phyloP scores from a whole-genome alignment of 2,113 vertebrate species.

The Pitta sordida region DNA sequence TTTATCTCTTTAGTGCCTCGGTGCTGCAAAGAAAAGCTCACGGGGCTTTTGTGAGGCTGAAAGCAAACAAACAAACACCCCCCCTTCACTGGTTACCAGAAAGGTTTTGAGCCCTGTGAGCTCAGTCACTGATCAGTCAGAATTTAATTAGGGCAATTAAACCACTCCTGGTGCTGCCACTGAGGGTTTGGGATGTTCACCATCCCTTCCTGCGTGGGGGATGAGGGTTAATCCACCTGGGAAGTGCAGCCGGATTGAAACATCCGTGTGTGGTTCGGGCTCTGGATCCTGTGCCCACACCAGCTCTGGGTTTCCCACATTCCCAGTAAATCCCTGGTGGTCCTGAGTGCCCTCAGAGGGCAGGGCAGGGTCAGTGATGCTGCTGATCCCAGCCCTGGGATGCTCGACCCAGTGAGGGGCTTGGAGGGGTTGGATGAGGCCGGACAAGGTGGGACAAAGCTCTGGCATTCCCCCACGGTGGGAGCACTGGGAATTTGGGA shows the following conservation, averaged over 20 bases:
- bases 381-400: neutral
- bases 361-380: neutral
- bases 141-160: neutral
- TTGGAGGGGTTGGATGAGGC: rapidly evolving
- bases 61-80: neutral
- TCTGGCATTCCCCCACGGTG: rapidly evolving
- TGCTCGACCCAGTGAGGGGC: rapidly evolving
- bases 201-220: neutral
- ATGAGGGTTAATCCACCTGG: neutral
- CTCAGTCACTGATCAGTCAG: rapidly evolving
- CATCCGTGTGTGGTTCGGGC: neutral
- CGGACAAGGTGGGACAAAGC: rapidly evolving
- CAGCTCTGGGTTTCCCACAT: neutral
- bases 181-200: neutral
- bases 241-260: neutral
- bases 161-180: neutral
- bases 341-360: neutral
- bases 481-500: neutral
- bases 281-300: neutral
- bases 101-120: neutral
- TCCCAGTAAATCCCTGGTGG: neutral
- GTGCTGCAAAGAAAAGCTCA: neutral
- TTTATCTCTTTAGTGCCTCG: neutral
- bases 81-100: neutral
- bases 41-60: neutral